Base-by-base conservation (phyloP, 2,888 invertebrate genomes). In the Hydrotaea cyrtoneurina region DNA sequence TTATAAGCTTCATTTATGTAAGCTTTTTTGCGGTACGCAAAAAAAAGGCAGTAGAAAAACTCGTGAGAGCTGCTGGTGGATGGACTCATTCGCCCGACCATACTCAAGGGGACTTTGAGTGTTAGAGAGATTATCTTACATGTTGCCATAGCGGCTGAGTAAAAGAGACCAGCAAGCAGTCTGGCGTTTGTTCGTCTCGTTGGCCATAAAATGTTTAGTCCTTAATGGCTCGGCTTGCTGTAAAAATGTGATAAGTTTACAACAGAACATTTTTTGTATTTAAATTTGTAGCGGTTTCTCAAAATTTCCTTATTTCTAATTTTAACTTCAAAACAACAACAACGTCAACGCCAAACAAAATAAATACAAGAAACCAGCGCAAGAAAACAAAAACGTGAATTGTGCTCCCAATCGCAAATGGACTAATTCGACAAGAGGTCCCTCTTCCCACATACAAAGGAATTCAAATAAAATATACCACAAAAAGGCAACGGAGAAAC, bases 241-340 rank as follows among this genome's bases (percentile, higher is more conserved):
- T 85, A 50, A 74, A 79, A 74, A 82, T 85, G 85, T 84, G 80
- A 84, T 78, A 72, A 71, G 36, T 50, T 39, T 50, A 75, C 46
- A 75, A 78, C 71, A 31, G 64, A 72, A 69, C 39, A 53, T 80
- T 69, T n/a, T 43, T 74, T 77, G 72, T 66, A 73, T 73, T 84
- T 85, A 71, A 59, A 79, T 73, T 81, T 82, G 78, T 80, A 82
- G 85, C 85, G 82, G 79, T 78, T 85, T 85, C 55, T 43, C 50
- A 80, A 57, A 55, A 39, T 59, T 17, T 78, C 46, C 75, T 71
- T 78, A 55, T 17, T 77, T 50, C 64, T 43, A 46, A 78, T 39
- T 71, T 77, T 57, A 66, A 69, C 66, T 57, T 77, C 77, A 77
- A 43, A 77, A 69, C 66, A 69, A 66, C n/a, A 23, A 77, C 39